A percentile compares a stretch with the other conserved stretches of the same genome.
Evolutionary conservation across 2,113 vertebrate species (phyloP).

Genomic region (Daubentonia madagascariensis): DNA sequence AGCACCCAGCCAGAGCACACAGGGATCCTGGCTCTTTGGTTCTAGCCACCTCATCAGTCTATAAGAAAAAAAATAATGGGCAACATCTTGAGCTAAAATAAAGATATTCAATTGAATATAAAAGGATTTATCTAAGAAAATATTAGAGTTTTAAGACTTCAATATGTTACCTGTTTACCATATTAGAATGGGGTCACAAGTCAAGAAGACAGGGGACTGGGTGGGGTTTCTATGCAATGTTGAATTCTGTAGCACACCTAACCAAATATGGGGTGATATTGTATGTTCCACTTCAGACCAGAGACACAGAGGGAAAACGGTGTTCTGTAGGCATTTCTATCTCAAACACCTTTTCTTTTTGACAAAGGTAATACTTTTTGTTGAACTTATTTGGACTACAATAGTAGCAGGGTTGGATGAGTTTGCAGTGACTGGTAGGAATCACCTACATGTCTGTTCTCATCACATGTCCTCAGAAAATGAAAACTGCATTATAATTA

Average conservation of each 20-base stretch:
- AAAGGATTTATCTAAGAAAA: neutral
- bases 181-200: neutral
- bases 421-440: neutral
- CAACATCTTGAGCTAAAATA: neutral
- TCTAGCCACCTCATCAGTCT: neutral
- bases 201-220: neutral
- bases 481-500: constrained; percentile 28
- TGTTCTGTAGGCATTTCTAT: neutral
- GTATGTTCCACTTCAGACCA: neutral
- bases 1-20: neutral
- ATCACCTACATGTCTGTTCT: neutral
- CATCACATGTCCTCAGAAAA: neutral
- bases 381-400: neutral
- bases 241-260: neutral
- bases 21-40: neutral
- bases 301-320: neutral
- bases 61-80: neutral
- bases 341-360: neutral
- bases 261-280: neutral
- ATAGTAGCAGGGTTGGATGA: neutral
- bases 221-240: neutral
- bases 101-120: neutral
- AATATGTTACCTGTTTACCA: neutral
- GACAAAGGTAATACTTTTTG: neutral
- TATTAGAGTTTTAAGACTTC: neutral